phyloP scores from a whole-genome alignment of 2,113 vertebrate species.

The Pimephales promelas region DNA sequence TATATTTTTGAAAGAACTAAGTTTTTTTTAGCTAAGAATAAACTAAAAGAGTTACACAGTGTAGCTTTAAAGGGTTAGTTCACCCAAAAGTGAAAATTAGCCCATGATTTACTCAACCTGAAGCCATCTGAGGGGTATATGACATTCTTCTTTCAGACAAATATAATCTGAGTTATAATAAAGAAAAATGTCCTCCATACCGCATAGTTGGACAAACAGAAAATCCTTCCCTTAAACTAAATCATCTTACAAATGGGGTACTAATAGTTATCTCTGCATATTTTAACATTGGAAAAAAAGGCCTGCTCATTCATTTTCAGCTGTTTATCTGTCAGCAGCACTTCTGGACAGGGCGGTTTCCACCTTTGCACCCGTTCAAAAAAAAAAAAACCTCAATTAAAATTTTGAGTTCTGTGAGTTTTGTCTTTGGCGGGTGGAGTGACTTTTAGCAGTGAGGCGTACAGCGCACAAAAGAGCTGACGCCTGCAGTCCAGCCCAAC shows the following conservation, averaged over 20 bases:
- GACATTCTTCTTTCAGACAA: no score
- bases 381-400: not conserved
- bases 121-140: no score
- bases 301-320: not conserved
- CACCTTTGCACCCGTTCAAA: not conserved
- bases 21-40: no score
- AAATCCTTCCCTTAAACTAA: not conserved
- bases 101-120: no score
- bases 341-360: not conserved
- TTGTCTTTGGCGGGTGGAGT: constrained; percentile 29
- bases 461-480: constrained; percentile 27
- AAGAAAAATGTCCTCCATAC: no score
- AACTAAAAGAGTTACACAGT: no score
- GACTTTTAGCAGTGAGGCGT: not conserved
- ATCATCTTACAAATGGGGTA: not conserved
- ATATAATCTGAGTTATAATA: no score
- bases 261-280: not conserved
- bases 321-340: not conserved
- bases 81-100: no score
- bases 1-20: no score
- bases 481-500: constrained; percentile 20
- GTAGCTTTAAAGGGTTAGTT: no score
- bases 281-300: not conserved
- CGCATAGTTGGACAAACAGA: not conserved
- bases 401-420: not conserved